Evolutionary conservation across 2,797 vertebrate genomes (phyloP).

Genomic region (Chelon labrosus): DNA sequence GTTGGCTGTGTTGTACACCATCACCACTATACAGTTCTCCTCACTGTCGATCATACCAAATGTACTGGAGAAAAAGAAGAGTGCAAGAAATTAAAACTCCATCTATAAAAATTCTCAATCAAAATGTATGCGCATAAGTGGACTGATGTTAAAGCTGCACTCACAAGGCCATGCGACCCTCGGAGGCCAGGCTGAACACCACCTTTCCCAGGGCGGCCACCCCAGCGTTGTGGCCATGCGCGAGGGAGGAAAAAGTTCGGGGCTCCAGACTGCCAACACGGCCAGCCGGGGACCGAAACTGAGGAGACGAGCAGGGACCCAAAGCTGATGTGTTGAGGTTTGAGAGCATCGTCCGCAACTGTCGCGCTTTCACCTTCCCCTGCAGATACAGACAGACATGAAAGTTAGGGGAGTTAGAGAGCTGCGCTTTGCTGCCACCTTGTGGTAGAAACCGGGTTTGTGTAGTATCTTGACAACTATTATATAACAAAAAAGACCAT

Average conservation of each 20-base stretch:
- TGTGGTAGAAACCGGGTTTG: constrained; percentile 25
- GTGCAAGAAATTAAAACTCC: neutral
- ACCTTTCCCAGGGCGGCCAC: constrained; percentile 91
- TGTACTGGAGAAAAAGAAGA: constrained; percentile 79
- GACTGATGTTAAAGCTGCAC: constrained; percentile 52
- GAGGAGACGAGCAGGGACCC: constrained; percentile 87
- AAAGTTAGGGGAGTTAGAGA: neutral
- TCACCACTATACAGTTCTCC: constrained; percentile 89
- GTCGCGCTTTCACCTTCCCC: constrained; percentile 92
- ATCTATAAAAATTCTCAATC: neutral
- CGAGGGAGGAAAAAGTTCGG: constrained; percentile 80
- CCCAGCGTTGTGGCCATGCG: constrained; percentile 84
- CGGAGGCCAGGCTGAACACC: constrained; percentile 91
- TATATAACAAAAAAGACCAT: neutral
- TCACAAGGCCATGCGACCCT: constrained; percentile 94
- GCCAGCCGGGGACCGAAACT: constrained; percentile 86
- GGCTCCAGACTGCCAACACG: constrained; percentile 84
- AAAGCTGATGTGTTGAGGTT: constrained; percentile 85
- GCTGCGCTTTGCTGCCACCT: constrained; percentile 64
- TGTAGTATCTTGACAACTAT: neutral
- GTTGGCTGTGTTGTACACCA: constrained; percentile 93
- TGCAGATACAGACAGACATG: constrained; percentile 53
- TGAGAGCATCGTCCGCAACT: constrained; percentile 89
- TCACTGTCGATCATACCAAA: constrained; percentile 91
- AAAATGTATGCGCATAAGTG: neutral